Base-by-base conservation (phyloP, 1,140 invertebrate genomes). In the Drosophila aff. region DNA sequence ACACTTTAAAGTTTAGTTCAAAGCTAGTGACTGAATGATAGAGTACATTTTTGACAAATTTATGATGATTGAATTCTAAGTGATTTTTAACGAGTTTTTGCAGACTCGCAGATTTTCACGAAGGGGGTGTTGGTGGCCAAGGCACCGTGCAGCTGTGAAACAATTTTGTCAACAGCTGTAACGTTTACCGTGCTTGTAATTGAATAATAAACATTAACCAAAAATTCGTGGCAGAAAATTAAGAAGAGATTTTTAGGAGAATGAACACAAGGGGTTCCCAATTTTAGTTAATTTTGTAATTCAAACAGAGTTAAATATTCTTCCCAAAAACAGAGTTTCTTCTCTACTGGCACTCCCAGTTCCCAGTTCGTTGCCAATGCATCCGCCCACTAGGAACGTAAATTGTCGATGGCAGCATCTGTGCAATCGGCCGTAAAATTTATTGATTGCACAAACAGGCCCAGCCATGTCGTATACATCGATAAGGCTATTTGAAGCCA, bases 31-130 rank as follows among this genome's bases (percentile, higher is more conserved):
- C 46, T 60, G 41, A 44, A 76, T 73, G 53, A 57, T 57, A 40
- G 53, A 57, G 53, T 57, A 57, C 15, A 57, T 81, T 83, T 86
- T 89, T 92, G 91, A 92, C 84, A 92, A 92, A 92, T 92, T 92
- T 92, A 92, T 92, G 91, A 92, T 92, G 91, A 92, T 92, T 91
- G 91, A 92, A 92, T 89, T 92, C 92, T 92, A 92, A 92, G 91
- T 92, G 91, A 92, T 89, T 92, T 92, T 92, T 92, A 92, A 92
- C 86, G 91, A 92, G 91, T 69, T 61, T 78, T 77, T 78, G 62
- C 63, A 60, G 61, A 79, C 62, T 16, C 18, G 44, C 38, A 65
- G 47, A 31, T 72, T 62, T 71, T 43, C 38, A 43, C 36, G 23
- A 33, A 43, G 43, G 13, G 46, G 36, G 26, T 23, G 23, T 23